A percentile compares a stretch with the other conserved stretches of the same genome.
These are phyloP conservation scores for Eristalis arbustorum DNA, from an alignment of 2,888 invertebrate species.

Conservation along the genomic window DNA sequence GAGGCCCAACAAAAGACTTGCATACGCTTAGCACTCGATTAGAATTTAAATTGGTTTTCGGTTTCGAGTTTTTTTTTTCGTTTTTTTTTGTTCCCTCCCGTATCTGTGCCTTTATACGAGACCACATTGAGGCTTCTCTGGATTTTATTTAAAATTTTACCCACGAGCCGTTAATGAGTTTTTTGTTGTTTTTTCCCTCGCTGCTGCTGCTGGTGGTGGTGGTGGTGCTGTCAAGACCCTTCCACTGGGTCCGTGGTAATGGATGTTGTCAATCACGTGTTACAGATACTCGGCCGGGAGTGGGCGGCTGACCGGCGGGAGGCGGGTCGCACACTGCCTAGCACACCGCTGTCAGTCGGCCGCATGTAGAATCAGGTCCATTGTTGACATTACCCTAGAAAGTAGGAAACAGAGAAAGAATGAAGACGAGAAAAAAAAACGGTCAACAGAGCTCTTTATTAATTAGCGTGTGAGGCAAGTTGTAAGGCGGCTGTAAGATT, in stretches of 20 bases:
- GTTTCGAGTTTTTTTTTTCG: neutral
- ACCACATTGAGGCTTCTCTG: neutral
- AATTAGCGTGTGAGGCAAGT: constrained; percentile 36
- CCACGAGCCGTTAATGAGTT: constrained; percentile 44
- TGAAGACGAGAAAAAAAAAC: neutral
- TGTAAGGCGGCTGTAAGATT: constrained; percentile 39
- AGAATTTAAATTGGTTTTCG: constrained; percentile 49
- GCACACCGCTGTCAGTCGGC: neutral
- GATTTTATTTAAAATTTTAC: constrained; percentile 24
- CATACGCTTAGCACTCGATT: constrained; percentile 40
- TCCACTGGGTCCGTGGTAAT: constrained; percentile 8
- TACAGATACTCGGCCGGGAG: neutral
- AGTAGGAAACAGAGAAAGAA: neutral
- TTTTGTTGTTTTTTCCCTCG: neutral
- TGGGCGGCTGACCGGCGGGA: neutral
- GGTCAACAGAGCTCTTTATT: constrained; percentile 5
- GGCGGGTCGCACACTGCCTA: neutral
- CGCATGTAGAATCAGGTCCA: constrained; percentile 12
- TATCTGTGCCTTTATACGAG: neutral
- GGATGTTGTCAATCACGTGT: constrained; percentile 55
- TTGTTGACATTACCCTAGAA: constrained; percentile 47
- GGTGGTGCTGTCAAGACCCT: neutral
- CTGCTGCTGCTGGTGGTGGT: neutral
- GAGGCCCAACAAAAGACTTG: constrained; percentile 21
- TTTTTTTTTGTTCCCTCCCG: neutral